Base-by-base conservation (phyloP, 2,888 invertebrate genomes). In the Rhamphomyia laevipes region DNA sequence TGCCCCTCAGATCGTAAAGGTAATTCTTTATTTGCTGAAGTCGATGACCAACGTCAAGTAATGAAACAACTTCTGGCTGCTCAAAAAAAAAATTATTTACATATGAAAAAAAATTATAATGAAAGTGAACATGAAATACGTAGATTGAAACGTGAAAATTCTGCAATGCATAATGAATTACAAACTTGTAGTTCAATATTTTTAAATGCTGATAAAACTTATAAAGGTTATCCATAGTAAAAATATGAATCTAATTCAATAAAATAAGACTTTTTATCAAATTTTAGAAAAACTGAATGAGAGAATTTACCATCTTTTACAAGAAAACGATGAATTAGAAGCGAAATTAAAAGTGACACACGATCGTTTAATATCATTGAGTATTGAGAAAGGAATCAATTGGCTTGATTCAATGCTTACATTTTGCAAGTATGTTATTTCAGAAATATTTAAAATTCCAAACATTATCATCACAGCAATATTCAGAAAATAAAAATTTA, bases 21-120 rank as follows among this genome's bases (percentile, higher is more conserved):
- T 1, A 80, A 80, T 58, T 80, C 80, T 0, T 65, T 80, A 56
- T 80, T 80, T 66, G 80, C 80, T 49, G 80, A 80, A 62, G 80
- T 80, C 1, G 80, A 80, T 56, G 80, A 79, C 58, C 80, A 80
- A 56, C 72, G 80, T 21, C 79, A 80, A 57, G 77, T 74, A 55
- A 78, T 80, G 78, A 76, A 75, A 12, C 74, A 77, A 51, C 67
- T 75, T 52, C 64, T 80, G 4, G 72, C 75, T 41, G 72, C 73
- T 48, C 78, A 79, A 70, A 80, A 79, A 59, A 76, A 77, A 59
- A 75, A 73, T 21, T 79, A 77, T 56, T 59, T 74, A 42, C 72
- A 69, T 38, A 70, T 70, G 70, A 68, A 67, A 43, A 67, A 65
- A 55, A 55, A 58, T n/a, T 68, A 56, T 35, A 59, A 61, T 33